Percentiles rank a stretch among this genome's conserved stretches.
Evolutionary conservation across 2,888 invertebrate genomes (phyloP).

Genomic region (Drosophila nr. perissopoda): DNA sequence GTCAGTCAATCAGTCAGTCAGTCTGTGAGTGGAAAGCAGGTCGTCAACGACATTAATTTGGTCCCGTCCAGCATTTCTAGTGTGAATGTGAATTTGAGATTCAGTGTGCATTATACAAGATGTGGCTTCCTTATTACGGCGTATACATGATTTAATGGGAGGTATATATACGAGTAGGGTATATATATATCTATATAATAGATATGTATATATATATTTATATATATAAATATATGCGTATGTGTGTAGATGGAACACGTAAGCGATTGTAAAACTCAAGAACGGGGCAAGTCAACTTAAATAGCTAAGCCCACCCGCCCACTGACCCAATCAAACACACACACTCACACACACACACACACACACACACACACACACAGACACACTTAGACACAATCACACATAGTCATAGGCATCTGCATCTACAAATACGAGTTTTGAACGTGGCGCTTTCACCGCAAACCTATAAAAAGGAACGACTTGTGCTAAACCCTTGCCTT

Average conservation of each 20-base stretch:
- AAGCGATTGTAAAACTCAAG: conserved; percentile 64
- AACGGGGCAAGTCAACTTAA: conserved; percentile 64
- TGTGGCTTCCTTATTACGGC: conserved; percentile 74
- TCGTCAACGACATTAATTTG: conserved; percentile 51
- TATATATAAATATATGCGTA: background rate
- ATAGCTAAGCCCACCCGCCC: conserved; percentile 44
- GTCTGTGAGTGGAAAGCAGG: conserved; percentile 21
- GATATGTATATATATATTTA: background rate
- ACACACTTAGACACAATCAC: background rate
- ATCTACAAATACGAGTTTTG: conserved; percentile 58
- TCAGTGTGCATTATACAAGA: conserved; percentile 45
- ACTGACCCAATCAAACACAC: conserved; percentile 2
- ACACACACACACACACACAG: background rate
- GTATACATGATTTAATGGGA: conserved; percentile 71
- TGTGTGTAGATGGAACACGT: conserved; percentile 30
- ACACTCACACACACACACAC: conserved; percentile 2
- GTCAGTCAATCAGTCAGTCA: background rate
- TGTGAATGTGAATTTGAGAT: conserved; percentile 57
- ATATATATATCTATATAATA: background rate
- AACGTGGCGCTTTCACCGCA: conserved; percentile 70
- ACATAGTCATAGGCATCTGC: conserved; percentile 39
- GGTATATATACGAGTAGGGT: background rate
- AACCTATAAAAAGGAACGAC: conserved; percentile 70
- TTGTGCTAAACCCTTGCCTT: conserved; percentile 50
- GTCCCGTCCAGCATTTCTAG: conserved; percentile 45